Base-by-base conservation (phyloP, 2,888 invertebrate species). In the Acrocyrtus sp. region DNA sequence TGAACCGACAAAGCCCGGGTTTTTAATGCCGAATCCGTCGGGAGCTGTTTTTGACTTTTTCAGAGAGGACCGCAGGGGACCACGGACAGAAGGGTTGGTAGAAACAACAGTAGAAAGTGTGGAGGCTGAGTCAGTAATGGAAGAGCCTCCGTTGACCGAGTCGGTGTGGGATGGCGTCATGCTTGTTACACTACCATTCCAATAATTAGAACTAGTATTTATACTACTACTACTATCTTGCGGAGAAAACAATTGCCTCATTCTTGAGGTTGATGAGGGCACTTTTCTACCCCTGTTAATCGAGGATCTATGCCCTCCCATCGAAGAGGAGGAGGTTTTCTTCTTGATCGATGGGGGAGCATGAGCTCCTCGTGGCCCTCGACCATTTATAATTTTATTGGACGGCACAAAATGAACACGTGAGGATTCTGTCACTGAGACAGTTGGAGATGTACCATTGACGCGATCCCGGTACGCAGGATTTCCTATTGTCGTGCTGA, bases 351-450 rank as follows among this genome's bases (percentile, higher is more conserved):
- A 60, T 47, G 72, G 65, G 53, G 22, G 63, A 34, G 34, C 65
- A 56, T 29, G 56, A 41, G 19, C 8, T n/a, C 70, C 63, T 50
- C 63, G 47, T n/a, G 43, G 24, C 34, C 72, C 72, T 65, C 72
- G 72, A 65, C 65, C 65, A 66, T 70, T 69, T 34, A 60, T 68
- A 67, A 63, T 17, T 27, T 62, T 76, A 68, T 58, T 39, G 54
- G 81, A 77, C 77, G 78, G 75, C 77, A 80, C 78, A 78, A 77
- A 80, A 67, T 76, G 80, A 80, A 77, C 77, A 78, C 93, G 94
- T 39, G 93, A 93, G 17, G 94, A 91, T 83, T 93, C 93, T 2
- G 94, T 95, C 89, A 95, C 91, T 50, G 94, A 93, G 82, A 94
- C 90, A 65, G 72, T 53, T 50, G 56, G 63, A 63, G 72, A 58